Conservation (phyloP, 2,888 invertebrate species). For the Nipponacmea schrenckii region DNA sequence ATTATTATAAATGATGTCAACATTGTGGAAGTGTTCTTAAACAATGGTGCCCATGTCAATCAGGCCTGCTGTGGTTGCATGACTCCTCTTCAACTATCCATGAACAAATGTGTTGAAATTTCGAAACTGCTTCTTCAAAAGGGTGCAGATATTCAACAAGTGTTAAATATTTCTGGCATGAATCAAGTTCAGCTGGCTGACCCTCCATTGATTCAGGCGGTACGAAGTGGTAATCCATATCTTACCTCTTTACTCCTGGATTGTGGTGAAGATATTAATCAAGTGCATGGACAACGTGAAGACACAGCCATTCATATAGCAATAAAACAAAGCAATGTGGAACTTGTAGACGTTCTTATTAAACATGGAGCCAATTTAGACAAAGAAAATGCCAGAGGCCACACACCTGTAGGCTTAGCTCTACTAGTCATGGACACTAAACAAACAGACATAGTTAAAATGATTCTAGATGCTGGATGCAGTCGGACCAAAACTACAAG, state of each 20-base stretch:
- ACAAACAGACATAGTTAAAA: slow-evolving; percentile 26
- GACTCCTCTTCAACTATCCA: slow-evolving; percentile 41
- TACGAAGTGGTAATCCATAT: slow-evolving; percentile 36
- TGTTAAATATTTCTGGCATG: slow-evolving; percentile 29
- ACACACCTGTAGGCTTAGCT: slow-evolving; percentile 40
- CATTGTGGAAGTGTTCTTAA: slow-evolving; percentile 37
- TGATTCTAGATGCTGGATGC: slow-evolving; percentile 35
- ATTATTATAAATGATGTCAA: slow-evolving; percentile 41
- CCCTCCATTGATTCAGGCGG: slow-evolving; percentile 39
- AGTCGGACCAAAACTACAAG: slow-evolving; percentile 35
- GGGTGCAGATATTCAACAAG: slow-evolving; percentile 41
- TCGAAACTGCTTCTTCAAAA: slow-evolving; percentile 41
- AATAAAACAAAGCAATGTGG: slow-evolving; percentile 30
- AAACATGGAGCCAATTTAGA: slow-evolving; percentile 42
- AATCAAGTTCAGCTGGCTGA: slow-evolving; percentile 30
- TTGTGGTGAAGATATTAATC: slow-evolving; percentile 43
- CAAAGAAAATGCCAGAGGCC: slow-evolving; percentile 33
- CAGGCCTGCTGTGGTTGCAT: slow-evolving; percentile 36
- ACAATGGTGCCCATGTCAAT: slow-evolving; percentile 38
- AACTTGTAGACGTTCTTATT: slow-evolving; percentile 39
- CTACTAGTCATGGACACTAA: slow-evolving; percentile 24
- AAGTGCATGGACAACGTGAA: slow-evolving; percentile 34
- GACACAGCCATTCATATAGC: slow-evolving; percentile 41
- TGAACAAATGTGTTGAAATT: slow-evolving; percentile 40
- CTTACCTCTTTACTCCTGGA: slow-evolving; percentile 38